Percentiles rank a stretch among this genome's conserved stretches.
These are phyloP conservation scores for Dallia pectoralis DNA, from an alignment of 2,797 vertebrate species.

Conservation along the genomic window DNA sequence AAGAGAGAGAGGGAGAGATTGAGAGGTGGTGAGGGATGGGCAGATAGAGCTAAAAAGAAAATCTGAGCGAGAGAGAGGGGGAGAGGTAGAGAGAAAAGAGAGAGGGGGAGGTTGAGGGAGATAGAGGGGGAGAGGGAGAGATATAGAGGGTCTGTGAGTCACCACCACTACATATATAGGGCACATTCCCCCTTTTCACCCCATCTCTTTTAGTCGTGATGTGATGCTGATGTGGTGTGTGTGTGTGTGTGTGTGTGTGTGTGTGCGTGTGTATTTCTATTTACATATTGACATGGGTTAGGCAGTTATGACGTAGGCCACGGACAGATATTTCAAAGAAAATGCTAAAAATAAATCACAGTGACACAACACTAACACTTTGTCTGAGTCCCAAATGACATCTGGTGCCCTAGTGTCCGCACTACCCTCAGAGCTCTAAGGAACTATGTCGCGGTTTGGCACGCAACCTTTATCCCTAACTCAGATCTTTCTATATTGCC, in stretches of 20 bases:
- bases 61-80: background rate
- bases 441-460: too few relatives aligned
- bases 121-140: conserved; percentile 8
- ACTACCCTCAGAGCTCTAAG: too few relatives aligned
- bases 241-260: background rate
- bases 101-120: conserved; percentile 16
- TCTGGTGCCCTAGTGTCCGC: too few relatives aligned
- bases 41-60: conserved; percentile 3
- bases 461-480: too few relatives aligned
- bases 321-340: background rate
- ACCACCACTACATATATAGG: background rate
- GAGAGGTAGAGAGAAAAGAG: background rate
- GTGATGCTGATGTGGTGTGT: conserved; percentile 2
- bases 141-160: conserved; percentile 15
- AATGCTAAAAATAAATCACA: background rate
- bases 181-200: background rate
- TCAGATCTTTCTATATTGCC: background rate
- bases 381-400: too few relatives aligned
- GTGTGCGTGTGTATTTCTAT: background rate
- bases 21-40: background rate
- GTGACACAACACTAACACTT: background rate
- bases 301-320: background rate
- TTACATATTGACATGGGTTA: background rate
- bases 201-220: background rate
- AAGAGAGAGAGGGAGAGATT: background rate